Base-by-base conservation (phyloP, 2,113 vertebrate genomes). In the Antennarius striatus region DNA sequence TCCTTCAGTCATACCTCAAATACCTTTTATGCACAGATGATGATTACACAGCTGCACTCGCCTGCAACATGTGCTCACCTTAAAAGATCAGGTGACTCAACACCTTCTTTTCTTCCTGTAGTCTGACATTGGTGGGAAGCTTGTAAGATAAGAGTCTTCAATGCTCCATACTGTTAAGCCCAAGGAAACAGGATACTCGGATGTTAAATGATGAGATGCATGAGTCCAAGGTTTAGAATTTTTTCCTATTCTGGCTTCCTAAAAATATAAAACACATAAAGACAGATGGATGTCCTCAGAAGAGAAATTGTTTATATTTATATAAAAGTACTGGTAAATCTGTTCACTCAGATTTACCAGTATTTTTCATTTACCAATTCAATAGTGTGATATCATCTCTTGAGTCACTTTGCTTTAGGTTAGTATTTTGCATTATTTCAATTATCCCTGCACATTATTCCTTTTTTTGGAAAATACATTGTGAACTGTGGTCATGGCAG, bases 21-120 rank as follows among this genome's bases (percentile, higher is more conserved):
- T 83, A 78, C 68, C 75, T 84, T 61, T 71, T 58, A 71, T 65
- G 78, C 84, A 86, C 43, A 68, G 49, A 71, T 51, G 29, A 36
- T 72, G 29, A 30, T 57, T 69, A 48, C 52, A 76, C 50, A 82
- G 52, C 59, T 67, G 60, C 63, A 73, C 15, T 40, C 15, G 50
- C 49, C 3, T 54, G 65, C 51, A 71, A 68, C 54, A 47, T 8
- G 2, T 46, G 49, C 39, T 48, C 17, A 4, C 68, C 2, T 39
- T 16, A 56, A 69, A 65, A 75, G 56, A 80, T 73, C 46, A 57
- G 47, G 39, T 56, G 51, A 52, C 51, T 76, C 57, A 78, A 76
- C 81, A 68, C 56, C 59, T 73, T 53, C 14, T 52, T n/a, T 61
- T 58, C 42, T 51, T 16, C 51, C 50, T 82, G 59, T 9, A 17